Evolutionary conservation across 2,797 vertebrate species (phyloP).

Genomic region (Acropternis orthonyx): DNA sequence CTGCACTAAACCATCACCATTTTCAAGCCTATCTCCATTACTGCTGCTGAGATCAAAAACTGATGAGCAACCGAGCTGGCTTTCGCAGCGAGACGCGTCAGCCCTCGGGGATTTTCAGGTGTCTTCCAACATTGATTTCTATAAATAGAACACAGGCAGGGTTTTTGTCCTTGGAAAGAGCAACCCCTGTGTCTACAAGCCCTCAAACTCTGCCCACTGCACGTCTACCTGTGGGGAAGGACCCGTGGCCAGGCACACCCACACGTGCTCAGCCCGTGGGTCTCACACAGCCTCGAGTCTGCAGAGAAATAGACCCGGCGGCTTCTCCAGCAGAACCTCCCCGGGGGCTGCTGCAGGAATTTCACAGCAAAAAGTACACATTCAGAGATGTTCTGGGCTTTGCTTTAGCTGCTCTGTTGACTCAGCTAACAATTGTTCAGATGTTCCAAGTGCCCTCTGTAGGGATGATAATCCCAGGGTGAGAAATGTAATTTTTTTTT

Average conservation of each 20-base stretch:
- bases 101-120: not conserved
- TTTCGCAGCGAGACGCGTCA: fast-evolving
- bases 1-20: not conserved
- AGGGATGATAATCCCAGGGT: not conserved
- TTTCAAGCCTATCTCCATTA: not conserved
- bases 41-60: not conserved
- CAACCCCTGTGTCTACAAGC: not conserved
- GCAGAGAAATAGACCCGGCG: not conserved
- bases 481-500: not conserved
- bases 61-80: not conserved
- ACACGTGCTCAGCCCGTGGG: not conserved
- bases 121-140: not conserved
- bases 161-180: not conserved
- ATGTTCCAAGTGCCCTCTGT: not conserved
- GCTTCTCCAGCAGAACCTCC: not conserved
- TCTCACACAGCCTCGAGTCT: not conserved
- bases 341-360: not conserved
- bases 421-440: not conserved
- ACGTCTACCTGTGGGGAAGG: not conserved
- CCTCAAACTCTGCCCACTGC: not conserved
- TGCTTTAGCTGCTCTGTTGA: conserved; percentile 37
- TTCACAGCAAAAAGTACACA: not conserved
- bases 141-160: fast-evolving
- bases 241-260: fast-evolving
- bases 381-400: conserved; percentile 11